Evolutionary conservation across 1,140 invertebrate genomes (phyloP), one percentile per base, ranked within the genome.

Genomic region (Idris sp.): DNA sequence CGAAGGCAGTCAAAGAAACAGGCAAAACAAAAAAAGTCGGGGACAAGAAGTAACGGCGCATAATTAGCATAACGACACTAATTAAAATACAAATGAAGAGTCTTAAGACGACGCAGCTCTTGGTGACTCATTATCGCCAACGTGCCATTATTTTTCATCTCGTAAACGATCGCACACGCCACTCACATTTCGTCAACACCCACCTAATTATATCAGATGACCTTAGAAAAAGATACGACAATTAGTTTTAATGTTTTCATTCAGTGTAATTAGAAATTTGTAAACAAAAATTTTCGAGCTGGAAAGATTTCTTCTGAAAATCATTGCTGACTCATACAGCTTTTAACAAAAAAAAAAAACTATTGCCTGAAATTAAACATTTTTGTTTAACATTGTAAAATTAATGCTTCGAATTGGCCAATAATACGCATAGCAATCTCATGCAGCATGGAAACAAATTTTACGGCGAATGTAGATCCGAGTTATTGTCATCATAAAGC

Each of bases 11-110:
- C 61, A 35, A 72, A 72, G 65, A 76, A 76, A 76, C 38, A 43
- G 48, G 59, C 30, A 81, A 80, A 82, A 81, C 79, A 84, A 86
- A 86, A 86, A 22, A 22, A 82, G 76, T 74, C 31, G 33, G 75
- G 54, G 77, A 84, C 82, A 86, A 85, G 83, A 86, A 83, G 80
- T 82, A 83, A 84, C 81, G 80, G 80, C 79, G 77, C 79, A 81
- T 85, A 84, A 88, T 88, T 88, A 88, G 86, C 87, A 88, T 88
- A 88, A 88, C 86, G 86, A 88, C 84, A 84, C 84, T 87, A 87
- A 88, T 87, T 88, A 88, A 88, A 87, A 88, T 87, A 88, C 84
- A 87, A 87, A 88, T 87, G 86, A 87, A 85, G 82, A 87, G 83
- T 83, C 81, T 86, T 84, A 83, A 81, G 81, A 75, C 67, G 78